These are phyloP conservation scores for Electrona antarctica DNA, from an alignment of 2,113 vertebrate species.

Conservation along the genomic window DNA sequence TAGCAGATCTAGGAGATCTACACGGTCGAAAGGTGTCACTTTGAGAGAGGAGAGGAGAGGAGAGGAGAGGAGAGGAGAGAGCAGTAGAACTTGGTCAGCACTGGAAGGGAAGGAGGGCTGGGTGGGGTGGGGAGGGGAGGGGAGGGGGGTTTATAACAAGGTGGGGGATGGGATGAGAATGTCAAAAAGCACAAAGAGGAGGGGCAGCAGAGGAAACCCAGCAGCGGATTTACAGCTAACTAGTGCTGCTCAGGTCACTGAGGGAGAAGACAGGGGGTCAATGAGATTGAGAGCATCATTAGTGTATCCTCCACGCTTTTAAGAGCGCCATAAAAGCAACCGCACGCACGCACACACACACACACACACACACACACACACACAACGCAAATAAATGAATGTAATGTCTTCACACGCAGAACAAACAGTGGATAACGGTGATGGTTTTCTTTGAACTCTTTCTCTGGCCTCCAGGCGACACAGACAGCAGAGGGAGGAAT, in stretches of 20 bases:
- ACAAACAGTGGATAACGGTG: too few species aligned
- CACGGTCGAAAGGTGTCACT: too few species aligned
- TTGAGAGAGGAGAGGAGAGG: too few species aligned
- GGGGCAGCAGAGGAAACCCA: not conserved
- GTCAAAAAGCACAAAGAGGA: not conserved
- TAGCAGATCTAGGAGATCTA: too few species aligned
- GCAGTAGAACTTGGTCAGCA: too few species aligned
- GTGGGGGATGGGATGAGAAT: not conserved
- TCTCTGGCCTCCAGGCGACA: too few species aligned
- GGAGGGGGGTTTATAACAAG: not conserved
- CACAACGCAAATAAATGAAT: too few species aligned
- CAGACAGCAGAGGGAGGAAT: too few species aligned
- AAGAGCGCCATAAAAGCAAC: constrained; percentile 4
- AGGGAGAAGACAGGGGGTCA: constrained; percentile 26
- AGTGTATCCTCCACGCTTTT: constrained; percentile 1
- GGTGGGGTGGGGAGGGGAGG: not conserved
- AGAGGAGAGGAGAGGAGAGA: too few species aligned
- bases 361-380: too few species aligned
- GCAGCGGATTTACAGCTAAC: constrained; percentile 31
- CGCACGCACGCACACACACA: not conserved
- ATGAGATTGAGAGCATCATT: constrained; percentile 42
- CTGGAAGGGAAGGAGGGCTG: not conserved
- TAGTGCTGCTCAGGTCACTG: constrained; percentile 30
- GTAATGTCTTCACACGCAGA: too few species aligned
- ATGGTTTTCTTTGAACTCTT: too few species aligned